These are phyloP conservation scores for Turritopsis dohrnii DNA, from an alignment of 30 jellyfish, hydroid and myxozoan genomes.

Conservation along the genomic window DNA sequence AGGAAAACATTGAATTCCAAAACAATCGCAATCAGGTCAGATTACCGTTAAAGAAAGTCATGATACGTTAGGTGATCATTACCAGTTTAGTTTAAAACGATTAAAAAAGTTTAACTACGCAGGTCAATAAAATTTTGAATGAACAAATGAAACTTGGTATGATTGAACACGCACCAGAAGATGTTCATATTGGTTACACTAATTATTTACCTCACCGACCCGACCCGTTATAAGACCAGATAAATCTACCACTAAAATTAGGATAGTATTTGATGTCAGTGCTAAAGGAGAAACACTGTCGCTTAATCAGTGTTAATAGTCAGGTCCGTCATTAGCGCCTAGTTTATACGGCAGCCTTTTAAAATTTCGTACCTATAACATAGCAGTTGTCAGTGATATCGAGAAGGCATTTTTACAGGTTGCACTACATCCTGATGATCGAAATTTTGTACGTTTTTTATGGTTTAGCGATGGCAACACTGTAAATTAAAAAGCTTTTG, in stretches of 20 bases:
- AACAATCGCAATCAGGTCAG: background rate
- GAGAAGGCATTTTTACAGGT: background rate
- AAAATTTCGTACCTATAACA: background rate
- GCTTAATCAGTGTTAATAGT: background rate
- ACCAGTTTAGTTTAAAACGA: background rate
- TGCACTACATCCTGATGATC: background rate
- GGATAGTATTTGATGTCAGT: background rate
- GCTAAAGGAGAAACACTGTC: background rate
- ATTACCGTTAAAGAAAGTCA: conserved; percentile 12
- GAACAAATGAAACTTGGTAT: background rate
- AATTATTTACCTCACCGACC: background rate
- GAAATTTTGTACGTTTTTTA: background rate
- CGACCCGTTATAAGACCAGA: background rate
- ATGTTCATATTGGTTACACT: background rate
- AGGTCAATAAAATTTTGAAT: background rate
- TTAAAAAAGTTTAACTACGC: background rate
- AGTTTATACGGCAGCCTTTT: background rate
- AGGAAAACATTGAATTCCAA: background rate
- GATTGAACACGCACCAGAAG: background rate
- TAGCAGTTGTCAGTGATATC: background rate
- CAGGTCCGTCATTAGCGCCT: background rate
- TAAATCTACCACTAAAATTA: background rate
- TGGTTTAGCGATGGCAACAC: background rate
- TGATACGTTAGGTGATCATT: background rate
- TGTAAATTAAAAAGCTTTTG: background rate